Percentiles rank a stretch among this genome's conserved stretches.
Conservation (phyloP, 2,797 vertebrate genomes). For the Thaleichthys pacificus region DNA sequence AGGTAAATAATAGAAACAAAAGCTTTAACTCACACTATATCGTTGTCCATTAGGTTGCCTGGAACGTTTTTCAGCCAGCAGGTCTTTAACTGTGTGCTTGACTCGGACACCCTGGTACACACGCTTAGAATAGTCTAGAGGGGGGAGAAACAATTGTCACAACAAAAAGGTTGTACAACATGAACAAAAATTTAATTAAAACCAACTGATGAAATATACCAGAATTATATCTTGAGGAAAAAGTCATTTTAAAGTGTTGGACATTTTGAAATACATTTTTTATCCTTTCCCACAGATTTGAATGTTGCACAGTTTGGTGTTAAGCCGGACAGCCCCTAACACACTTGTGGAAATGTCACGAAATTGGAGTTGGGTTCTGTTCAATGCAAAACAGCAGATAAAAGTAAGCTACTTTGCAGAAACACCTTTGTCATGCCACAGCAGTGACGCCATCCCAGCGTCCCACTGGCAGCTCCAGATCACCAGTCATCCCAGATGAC, state of each 20-base stretch:
- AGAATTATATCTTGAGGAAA: background rate
- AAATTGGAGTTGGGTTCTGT: constrained; percentile 65
- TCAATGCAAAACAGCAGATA: constrained; percentile 60
- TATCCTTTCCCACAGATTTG: constrained; percentile 56
- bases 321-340: constrained; percentile 48
- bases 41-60: constrained; percentile 79
- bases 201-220: background rate
- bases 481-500: no score
- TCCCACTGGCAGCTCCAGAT: no score
- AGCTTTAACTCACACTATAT: constrained; percentile 77
- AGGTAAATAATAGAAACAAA: background rate
- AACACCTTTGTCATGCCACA: constrained; percentile 19
- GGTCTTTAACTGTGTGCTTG: constrained; percentile 96
- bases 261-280: constrained; percentile 34
- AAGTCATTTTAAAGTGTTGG: no score
- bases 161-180: background rate
- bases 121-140: constrained; percentile 85
- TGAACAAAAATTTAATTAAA: background rate
- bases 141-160: background rate
- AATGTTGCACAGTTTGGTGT: constrained; percentile 61
- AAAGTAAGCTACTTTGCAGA: constrained; percentile 53
- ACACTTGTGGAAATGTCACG: constrained; percentile 68
- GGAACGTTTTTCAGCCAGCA: constrained; percentile 92
- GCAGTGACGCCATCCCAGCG: background rate
- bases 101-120: constrained; percentile 95